A percentile compares a stretch with the other conserved stretches of the same genome.
phyloP scores from a whole-genome alignment of 1,140 invertebrate genomes.

The Pissodes strobi region DNA sequence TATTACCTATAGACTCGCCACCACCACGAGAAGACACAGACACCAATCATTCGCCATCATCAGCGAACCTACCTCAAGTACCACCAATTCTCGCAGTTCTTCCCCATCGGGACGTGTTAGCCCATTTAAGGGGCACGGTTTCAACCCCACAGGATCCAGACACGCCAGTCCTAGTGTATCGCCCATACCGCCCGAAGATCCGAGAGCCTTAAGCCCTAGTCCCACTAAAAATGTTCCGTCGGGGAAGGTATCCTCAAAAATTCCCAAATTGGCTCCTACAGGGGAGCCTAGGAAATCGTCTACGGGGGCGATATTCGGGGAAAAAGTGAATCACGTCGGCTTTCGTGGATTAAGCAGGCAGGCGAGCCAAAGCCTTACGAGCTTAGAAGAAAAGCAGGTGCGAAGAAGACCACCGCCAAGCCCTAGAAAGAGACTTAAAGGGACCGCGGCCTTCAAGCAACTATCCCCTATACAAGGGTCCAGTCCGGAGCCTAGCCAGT shows the following conservation, averaged over 20 bases:
- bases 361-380: slow-evolving; percentile 51
- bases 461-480: slow-evolving; percentile 51
- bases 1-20: slow-evolving; percentile 6
- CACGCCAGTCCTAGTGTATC: slow-evolving; percentile 50
- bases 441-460: slow-evolving; percentile 42
- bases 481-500: slow-evolving; percentile 52
- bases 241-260: slow-evolving; percentile 34
- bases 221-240: background rate
- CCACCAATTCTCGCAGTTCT: slow-evolving; percentile 55
- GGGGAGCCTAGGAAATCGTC: slow-evolving; percentile 30
- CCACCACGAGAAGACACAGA: slow-evolving; percentile 47
- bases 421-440: slow-evolving; percentile 29
- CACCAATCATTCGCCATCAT: slow-evolving; percentile 66
- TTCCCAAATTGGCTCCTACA: slow-evolving; percentile 33
- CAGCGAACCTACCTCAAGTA: slow-evolving; percentile 57
- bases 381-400: slow-evolving; percentile 40
- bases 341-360: slow-evolving; percentile 34
- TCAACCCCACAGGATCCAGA: slow-evolving; percentile 56
- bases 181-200: slow-evolving; percentile 45
- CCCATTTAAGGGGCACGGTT: slow-evolving; percentile 63
- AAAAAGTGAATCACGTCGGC: slow-evolving; percentile 36
- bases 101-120: slow-evolving; percentile 59
- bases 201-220: slow-evolving; percentile 4
- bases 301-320: slow-evolving; percentile 37
- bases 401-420: slow-evolving; percentile 40